Percentiles rank a stretch among this genome's conserved stretches.
Evolutionary conservation across 2,888 invertebrate genomes (phyloP).

Genomic region (Pristionchus entomophagus): DNA sequence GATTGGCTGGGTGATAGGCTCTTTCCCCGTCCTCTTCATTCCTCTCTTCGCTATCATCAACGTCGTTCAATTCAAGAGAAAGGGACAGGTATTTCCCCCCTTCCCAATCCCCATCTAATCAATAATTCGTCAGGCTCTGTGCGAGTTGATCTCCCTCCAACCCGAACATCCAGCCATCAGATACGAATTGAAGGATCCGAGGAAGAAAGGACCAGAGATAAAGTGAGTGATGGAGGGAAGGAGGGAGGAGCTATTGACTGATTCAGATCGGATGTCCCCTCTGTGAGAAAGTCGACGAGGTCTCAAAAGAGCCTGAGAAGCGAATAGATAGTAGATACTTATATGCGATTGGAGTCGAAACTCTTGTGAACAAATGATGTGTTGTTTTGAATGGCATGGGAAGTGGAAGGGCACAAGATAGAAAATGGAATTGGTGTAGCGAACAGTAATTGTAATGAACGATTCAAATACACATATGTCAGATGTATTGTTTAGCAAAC

Average conservation of each 20-base stretch:
- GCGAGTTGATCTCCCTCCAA: conserved; percentile 30
- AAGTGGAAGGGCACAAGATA: too few relatives aligned
- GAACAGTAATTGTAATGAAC: too few relatives aligned
- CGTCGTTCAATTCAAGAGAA: conserved; percentile 10
- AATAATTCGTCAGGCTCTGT: not conserved
- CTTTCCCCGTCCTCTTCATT: conserved; percentile 18
- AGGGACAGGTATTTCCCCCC: conserved; percentile 12
- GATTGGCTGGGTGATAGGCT: not conserved
- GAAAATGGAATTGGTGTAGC: too few relatives aligned
- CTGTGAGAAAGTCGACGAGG: not conserved
- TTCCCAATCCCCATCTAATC: too few relatives aligned
- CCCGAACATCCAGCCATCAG: conserved; percentile 31
- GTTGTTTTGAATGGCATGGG: too few relatives aligned
- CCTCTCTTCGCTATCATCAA: conserved; percentile 32
- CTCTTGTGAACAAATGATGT: too few relatives aligned
- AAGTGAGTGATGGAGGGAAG: not conserved
- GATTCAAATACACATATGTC: too few relatives aligned
- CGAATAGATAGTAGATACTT: not conserved
- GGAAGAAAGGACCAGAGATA: not conserved
- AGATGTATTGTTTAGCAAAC: too few relatives aligned
- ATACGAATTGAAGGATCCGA: conserved; percentile 20
- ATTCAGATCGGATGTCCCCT: not conserved
- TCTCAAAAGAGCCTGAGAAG: conserved; percentile 10
- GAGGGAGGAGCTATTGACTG: not conserved
- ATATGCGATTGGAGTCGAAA: not conserved